These are phyloP conservation scores for Bothrops jararaca DNA, from an alignment of 2,113 vertebrate species.

Conservation along the genomic window DNA sequence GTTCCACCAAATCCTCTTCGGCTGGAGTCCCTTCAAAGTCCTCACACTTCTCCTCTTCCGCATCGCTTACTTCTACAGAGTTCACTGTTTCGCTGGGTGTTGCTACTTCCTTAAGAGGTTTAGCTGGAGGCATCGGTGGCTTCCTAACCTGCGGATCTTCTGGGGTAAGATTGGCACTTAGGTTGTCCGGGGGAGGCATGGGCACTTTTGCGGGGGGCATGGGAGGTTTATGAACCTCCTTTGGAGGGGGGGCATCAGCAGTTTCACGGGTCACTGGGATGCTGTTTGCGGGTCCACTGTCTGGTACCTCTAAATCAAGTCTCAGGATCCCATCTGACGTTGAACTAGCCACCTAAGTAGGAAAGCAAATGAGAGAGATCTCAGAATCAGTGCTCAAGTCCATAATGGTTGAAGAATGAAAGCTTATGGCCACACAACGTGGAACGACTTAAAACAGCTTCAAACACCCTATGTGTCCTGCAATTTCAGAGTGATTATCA, in stretches of 20 bases:
- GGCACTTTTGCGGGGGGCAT: constrained; percentile 68
- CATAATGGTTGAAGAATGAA: background rate
- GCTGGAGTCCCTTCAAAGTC: constrained; percentile 6
- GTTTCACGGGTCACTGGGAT: constrained; percentile 42
- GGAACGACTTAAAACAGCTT: background rate
- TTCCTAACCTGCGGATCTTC: constrained; percentile 50
- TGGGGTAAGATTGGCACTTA: constrained; percentile 40
- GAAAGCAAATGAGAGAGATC: constrained; percentile 2
- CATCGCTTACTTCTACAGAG: constrained; percentile 45
- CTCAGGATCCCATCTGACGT: constrained; percentile 83
- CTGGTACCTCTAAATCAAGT: constrained; percentile 80
- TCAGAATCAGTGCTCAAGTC: background rate
- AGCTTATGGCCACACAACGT: background rate
- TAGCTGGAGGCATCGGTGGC: constrained; percentile 59
- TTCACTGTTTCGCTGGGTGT: constrained; percentile 53
- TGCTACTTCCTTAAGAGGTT: constrained; percentile 68
- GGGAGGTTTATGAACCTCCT: constrained; percentile 62
- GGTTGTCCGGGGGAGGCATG: constrained; percentile 36
- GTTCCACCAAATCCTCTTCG: constrained; percentile 33
- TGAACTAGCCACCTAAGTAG: constrained; percentile 77
- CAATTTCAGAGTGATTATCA: background rate
- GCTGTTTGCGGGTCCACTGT: constrained; percentile 66
- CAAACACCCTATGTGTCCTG: background rate
- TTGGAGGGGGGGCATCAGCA: constrained; percentile 43
- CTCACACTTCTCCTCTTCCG: background rate